phyloP scores from a whole-genome alignment of 1,140 invertebrate species.

The Phenacoccus solenopsis region DNA sequence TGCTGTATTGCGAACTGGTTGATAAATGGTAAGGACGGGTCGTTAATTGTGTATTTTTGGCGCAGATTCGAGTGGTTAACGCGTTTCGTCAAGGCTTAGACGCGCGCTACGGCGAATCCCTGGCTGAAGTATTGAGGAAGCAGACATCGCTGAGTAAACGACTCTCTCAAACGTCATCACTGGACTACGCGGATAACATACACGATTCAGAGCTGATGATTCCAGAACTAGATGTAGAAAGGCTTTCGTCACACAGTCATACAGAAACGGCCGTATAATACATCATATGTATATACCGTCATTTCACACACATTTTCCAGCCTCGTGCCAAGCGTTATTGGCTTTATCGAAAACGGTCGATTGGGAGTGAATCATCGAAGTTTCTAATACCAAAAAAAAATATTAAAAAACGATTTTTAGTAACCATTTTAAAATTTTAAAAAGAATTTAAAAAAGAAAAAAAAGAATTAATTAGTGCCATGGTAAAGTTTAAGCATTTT shows the following conservation, averaged over 20 bases:
- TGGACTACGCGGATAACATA: constrained; percentile 80
- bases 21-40: too few relatives aligned
- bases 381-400: neutral
- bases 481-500: neutral
- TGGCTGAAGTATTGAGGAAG: constrained; percentile 80
- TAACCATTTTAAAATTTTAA: neutral
- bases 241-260: constrained; percentile 79
- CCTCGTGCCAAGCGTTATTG: neutral
- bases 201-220: constrained; percentile 66
- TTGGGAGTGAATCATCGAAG: neutral
- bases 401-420: neutral
- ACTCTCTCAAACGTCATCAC: constrained; percentile 76
- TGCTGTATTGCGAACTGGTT: too few relatives aligned
- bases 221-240: constrained; percentile 79
- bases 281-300: neutral
- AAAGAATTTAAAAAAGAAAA: too few relatives aligned
- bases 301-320: neutral
- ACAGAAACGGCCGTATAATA: constrained; percentile 79
- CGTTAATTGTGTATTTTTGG: too few relatives aligned
- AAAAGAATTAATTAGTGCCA: neutral
- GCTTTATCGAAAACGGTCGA: neutral
- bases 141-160: constrained; percentile 79
- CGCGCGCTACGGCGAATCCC: constrained; percentile 80
- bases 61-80: constrained; percentile 57
- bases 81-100: constrained; percentile 80